These are phyloP conservation scores for Ruditapes philippinarum DNA, from an alignment of 1,140 invertebrate genomes.

Conservation along the genomic window DNA sequence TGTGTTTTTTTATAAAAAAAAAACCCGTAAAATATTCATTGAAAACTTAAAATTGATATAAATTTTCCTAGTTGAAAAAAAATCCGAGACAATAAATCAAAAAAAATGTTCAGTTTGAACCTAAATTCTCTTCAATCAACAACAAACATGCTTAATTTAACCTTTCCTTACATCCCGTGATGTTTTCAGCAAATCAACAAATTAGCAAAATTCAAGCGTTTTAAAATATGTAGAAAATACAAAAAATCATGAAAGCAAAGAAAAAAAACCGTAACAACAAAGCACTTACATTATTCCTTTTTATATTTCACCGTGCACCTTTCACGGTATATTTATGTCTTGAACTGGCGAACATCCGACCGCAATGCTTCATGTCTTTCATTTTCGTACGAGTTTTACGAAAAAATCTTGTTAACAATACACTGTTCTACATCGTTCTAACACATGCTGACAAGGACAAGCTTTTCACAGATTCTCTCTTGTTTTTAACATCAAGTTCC, in stretches of 20 bases:
- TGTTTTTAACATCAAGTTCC: neutral
- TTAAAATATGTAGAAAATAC: neutral
- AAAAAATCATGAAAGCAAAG: neutral
- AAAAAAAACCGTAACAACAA: no score
- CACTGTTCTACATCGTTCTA: neutral
- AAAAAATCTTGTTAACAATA: constrained; percentile 8
- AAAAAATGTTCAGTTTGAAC: no score
- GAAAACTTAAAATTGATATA: no score
- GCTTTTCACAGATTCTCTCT: neutral
- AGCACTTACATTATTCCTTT: neutral
- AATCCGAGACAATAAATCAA: no score
- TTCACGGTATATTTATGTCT: neutral
- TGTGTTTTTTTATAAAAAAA: no score
- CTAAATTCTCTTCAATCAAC: no score
- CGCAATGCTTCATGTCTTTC: neutral
- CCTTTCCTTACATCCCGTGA: no score
- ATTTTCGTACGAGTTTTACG: constrained; percentile 1
- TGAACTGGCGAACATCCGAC: neutral
- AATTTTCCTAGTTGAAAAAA: no score
- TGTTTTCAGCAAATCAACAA: no score
- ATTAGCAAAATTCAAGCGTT: no score
- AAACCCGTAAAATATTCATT: no score
- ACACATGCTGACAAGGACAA: neutral
- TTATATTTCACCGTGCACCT: neutral
- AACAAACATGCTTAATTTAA: no score